phyloP scores from a whole-genome alignment of 2,888 invertebrate species.

The Andrena haemorrhoa region DNA sequence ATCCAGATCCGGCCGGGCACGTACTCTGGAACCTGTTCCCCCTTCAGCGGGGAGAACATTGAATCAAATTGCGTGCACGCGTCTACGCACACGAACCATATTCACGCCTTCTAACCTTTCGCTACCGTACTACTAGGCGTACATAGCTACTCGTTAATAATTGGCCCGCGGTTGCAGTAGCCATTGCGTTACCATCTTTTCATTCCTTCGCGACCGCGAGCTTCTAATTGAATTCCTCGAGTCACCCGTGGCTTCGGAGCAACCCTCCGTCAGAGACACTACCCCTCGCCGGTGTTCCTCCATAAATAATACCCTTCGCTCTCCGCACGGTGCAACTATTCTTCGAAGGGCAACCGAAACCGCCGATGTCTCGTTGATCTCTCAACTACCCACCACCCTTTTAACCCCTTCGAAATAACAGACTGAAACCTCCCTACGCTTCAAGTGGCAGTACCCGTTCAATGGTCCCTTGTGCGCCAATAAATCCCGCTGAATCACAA shows the following conservation, averaged over 20 bases:
- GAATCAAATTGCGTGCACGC: slow-evolving; percentile 68
- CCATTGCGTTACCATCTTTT: slow-evolving; percentile 38
- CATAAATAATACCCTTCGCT: not conserved
- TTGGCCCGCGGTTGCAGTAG: slow-evolving; percentile 40
- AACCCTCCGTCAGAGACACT: slow-evolving; percentile 33
- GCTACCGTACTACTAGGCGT: slow-evolving; percentile 54
- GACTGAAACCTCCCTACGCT: too few relatives aligned
- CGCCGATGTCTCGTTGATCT: not conserved
- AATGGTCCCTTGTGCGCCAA: not conserved
- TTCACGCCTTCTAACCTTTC: slow-evolving; percentile 70
- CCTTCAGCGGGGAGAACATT: slow-evolving; percentile 57
- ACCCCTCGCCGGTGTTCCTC: slow-evolving; percentile 11
- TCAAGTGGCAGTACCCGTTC: too few relatives aligned
- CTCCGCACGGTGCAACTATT: not conserved
- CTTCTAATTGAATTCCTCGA: slow-evolving; percentile 55
- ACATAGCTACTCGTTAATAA: slow-evolving; percentile 53
- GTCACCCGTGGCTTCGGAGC: slow-evolving; percentile 4
- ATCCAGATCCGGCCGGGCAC: slow-evolving; percentile 39
- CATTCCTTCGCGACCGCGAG: slow-evolving; percentile 34
- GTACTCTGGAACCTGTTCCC: slow-evolving; percentile 66
- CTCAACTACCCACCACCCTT: not conserved
- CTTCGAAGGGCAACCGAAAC: not conserved
- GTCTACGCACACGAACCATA: slow-evolving; percentile 43
- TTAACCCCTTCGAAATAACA: not conserved
- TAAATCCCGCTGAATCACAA: not conserved